Evolutionary conservation across 2,797 vertebrate genomes (phyloP).

Genomic region (Amphiprion clarkii): DNA sequence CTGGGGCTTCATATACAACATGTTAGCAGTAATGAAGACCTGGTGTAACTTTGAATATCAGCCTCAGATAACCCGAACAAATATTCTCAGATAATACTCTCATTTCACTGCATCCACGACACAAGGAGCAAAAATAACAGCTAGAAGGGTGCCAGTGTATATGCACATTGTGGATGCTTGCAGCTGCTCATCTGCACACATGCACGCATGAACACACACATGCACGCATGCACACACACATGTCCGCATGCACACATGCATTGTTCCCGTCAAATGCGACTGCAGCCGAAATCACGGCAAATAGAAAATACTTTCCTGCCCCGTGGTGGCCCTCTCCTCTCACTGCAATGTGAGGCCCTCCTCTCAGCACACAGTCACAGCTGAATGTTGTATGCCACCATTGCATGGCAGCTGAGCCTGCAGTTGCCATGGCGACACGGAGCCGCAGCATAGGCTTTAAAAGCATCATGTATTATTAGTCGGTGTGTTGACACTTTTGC

Average conservation of each 20-base stretch:
- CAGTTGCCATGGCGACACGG: constrained; percentile 85
- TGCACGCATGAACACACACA: constrained; percentile 21
- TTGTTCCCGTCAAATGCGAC: constrained; percentile 43
- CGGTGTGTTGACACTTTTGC: constrained; percentile 69
- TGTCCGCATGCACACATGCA: constrained; percentile 13
- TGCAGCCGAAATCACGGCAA: constrained; percentile 6
- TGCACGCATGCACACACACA: constrained; percentile 4
- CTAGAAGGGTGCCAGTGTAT: not conserved
- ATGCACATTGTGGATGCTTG: not conserved
- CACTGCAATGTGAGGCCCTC: constrained; percentile 54
- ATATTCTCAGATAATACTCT: not conserved
- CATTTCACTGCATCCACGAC: not conserved
- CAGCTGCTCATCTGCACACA: constrained; percentile 2
- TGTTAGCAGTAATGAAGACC: constrained; percentile 38
- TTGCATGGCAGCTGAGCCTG: constrained; percentile 72
- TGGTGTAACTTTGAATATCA: constrained; percentile 31
- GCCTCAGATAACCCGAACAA: constrained; percentile 10
- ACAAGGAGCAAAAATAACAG: not conserved
- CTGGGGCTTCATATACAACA: constrained; percentile 34
- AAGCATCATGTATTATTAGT: constrained; percentile 75
- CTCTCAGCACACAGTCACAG: constrained; percentile 30
- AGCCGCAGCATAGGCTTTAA: constrained; percentile 67
- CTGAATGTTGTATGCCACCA: constrained; percentile 71
- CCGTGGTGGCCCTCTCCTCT: constrained; percentile 66
- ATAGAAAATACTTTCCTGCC: constrained; percentile 75